Percentiles rank a stretch among this genome's conserved stretches.
Evolutionary conservation across 1,140 invertebrate species (phyloP).

Genomic region (Bemisia tabaci): DNA sequence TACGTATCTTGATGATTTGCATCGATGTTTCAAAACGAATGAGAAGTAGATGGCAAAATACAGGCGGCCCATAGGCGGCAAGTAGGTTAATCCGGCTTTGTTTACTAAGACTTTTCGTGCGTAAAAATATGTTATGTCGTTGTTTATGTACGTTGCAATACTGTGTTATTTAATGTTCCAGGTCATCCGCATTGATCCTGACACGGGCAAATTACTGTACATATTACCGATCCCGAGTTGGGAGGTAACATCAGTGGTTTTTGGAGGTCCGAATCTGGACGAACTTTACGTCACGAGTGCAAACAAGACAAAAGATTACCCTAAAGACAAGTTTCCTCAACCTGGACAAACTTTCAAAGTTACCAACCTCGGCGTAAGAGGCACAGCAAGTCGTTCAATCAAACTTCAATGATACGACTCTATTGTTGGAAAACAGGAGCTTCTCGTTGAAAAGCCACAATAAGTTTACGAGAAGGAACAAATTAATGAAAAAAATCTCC

Average conservation of each 20-base stretch:
- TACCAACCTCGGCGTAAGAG: conserved; percentile 10
- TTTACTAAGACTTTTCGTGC: too few species aligned
- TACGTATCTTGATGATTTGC: too few species aligned
- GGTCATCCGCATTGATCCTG: conserved; percentile 39
- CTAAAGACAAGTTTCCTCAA: conserved; percentile 8
- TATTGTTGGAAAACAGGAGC: too few species aligned
- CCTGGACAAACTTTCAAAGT: conserved; percentile 12
- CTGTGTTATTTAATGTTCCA: conserved; percentile 22
- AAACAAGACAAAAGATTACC: conserved; percentile 1
- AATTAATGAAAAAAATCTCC: too few species aligned
- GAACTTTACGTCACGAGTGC: conserved; percentile 33
- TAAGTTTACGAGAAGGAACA: too few species aligned
- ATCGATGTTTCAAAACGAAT: too few species aligned
- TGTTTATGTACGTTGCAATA: too few species aligned
- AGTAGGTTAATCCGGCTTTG: too few species aligned
- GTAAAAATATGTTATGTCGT: too few species aligned
- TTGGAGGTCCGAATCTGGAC: conserved; percentile 60
- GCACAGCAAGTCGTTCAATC: conserved; percentile 3
- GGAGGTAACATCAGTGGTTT: conserved; percentile 63
- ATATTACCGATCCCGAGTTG: conserved; percentile 47
- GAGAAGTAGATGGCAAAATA: too few species aligned
- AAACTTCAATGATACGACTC: conserved; percentile 8
- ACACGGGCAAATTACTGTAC: conserved; percentile 37
- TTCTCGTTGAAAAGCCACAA: too few species aligned
- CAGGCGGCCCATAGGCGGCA: too few species aligned